Evolutionary conservation across 1,140 invertebrate genomes (phyloP).

Genomic region (Ditylenchus dipsaci): DNA sequence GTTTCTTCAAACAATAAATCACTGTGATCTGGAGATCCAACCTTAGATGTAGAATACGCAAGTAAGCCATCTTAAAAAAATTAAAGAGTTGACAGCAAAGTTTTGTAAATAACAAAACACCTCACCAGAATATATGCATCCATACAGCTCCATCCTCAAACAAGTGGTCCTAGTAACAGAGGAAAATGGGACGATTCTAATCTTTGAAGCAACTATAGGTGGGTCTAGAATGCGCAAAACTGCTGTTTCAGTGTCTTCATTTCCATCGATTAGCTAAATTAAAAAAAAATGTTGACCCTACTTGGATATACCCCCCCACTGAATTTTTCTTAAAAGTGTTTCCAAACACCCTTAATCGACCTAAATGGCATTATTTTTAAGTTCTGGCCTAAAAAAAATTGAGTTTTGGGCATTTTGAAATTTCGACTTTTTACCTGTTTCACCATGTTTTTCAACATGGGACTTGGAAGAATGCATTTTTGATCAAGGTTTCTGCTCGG

Average conservation of each 20-base stretch:
- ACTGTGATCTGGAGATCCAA: slow-evolving; percentile 33
- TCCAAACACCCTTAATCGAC: no score
- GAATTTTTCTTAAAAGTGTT: no score
- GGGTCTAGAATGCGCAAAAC: slow-evolving; percentile 72
- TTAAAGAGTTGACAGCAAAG: neutral
- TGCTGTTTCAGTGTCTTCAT: slow-evolving; percentile 75
- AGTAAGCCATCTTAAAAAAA: slow-evolving; percentile 42
- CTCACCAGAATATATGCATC: slow-evolving; percentile 43
- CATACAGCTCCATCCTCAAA: slow-evolving; percentile 73
- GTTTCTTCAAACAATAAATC: slow-evolving; percentile 42
- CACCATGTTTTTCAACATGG: no score
- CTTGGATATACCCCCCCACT: no score
- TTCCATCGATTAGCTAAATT: slow-evolving; percentile 69
- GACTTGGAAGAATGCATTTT: no score
- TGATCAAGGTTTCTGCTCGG: no score
- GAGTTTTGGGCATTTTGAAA: no score
- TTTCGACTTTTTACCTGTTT: no score
- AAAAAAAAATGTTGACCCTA: no score
- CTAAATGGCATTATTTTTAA: no score
- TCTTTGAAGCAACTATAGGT: slow-evolving; percentile 71
- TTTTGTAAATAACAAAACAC: neutral
- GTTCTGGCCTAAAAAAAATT: no score
- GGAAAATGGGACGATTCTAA: slow-evolving; percentile 77
- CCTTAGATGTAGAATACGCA: slow-evolving; percentile 30
- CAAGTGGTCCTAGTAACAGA: slow-evolving; percentile 76